phyloP scores from a whole-genome alignment of 1,140 invertebrate genomes.

The Ceratina australensis region DNA sequence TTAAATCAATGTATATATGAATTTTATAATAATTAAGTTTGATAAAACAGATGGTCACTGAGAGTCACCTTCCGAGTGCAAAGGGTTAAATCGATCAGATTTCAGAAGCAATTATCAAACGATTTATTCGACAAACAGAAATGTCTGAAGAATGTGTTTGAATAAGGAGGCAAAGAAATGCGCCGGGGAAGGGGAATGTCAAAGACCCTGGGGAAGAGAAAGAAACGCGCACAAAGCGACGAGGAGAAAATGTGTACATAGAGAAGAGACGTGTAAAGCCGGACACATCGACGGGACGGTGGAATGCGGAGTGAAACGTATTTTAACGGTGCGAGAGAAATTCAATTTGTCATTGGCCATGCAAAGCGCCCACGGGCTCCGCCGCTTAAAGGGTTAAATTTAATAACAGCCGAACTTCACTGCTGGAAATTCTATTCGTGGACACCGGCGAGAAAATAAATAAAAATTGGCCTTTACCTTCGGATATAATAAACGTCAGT shows the following conservation, averaged over 20 bases:
- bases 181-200: not conserved
- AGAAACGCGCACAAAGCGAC: not conserved
- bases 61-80: no score
- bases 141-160: no score
- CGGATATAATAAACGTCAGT: no score
- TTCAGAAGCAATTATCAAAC: no score
- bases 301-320: constrained; percentile 9
- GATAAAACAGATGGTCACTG: no score
- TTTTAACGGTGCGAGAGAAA: constrained; percentile 50
- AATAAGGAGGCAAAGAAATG: not conserved
- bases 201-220: constrained; percentile 15
- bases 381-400: constrained; percentile 9
- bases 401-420: not conserved
- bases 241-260: constrained; percentile 7
- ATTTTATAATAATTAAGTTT: no score
- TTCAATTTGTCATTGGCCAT: constrained; percentile 45
- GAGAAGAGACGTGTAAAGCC: not conserved
- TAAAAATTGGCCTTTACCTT: no score
- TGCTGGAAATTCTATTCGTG: no score
- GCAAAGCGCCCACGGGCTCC: constrained; percentile 36
- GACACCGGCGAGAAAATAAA: no score
- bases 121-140: no score
- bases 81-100: no score
- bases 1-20: no score
- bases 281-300: not conserved